A percentile compares a stretch with the other conserved stretches of the same genome.
Conservation (phyloP, 2,797 vertebrate genomes). For the Coreius guichenoti region DNA sequence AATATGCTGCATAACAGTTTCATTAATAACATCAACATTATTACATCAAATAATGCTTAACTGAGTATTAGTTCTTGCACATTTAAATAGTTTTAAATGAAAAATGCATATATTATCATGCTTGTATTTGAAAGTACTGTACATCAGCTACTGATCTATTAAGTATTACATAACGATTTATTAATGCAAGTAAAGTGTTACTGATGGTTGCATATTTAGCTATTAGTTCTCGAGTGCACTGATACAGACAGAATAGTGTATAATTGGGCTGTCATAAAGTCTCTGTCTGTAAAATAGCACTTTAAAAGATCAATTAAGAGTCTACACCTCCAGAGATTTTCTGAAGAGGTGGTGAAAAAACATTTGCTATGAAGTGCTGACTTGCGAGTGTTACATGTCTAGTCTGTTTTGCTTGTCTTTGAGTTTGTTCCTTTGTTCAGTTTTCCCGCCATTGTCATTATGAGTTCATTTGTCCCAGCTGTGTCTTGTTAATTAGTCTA, state of each 20-base stretch:
- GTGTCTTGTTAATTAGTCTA: too few relatives aligned
- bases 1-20: background rate
- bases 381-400: too few relatives aligned
- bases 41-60: background rate
- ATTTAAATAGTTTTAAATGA: background rate
- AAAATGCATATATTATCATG: background rate
- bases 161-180: background rate
- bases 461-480: too few relatives aligned
- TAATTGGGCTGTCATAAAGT: constrained; percentile 34
- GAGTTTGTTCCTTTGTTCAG: too few relatives aligned
- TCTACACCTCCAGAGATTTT: constrained; percentile 29
- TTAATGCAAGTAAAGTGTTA: constrained; percentile 12
- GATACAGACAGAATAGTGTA: constrained; percentile 30
- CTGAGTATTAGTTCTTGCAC: background rate
- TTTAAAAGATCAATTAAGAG: constrained; percentile 51
- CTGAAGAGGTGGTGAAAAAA: constrained; percentile 15
- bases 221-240: background rate
- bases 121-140: background rate
- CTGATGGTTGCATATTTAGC: constrained; percentile 14
- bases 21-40: background rate
- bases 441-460: too few relatives aligned
- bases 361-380: constrained; percentile 47
- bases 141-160: constrained; percentile 2
- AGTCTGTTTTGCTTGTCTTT: too few relatives aligned
- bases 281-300: constrained; percentile 43